These are phyloP conservation scores for Morphnarchus princeps DNA, from an alignment of 2,113 vertebrate species.

Conservation along the genomic window DNA sequence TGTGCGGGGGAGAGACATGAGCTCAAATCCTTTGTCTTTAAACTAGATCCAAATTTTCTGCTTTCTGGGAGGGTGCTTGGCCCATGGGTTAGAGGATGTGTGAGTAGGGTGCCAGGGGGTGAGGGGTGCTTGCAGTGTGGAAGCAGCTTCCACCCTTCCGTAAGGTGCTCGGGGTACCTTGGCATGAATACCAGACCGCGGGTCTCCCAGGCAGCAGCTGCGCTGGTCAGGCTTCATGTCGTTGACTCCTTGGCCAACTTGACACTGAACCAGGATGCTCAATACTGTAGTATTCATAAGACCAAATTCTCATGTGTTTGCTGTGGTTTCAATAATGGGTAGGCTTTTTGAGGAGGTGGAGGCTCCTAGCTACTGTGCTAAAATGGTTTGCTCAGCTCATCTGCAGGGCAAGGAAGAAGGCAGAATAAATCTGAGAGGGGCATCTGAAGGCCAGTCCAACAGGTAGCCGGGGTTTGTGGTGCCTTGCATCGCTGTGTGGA, in stretches of 20 bases:
- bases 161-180: background rate
- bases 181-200: background rate
- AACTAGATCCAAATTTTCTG: background rate
- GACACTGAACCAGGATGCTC: background rate
- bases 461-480: background rate
- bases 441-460: background rate
- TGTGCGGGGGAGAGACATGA: rapidly evolving
- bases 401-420: background rate
- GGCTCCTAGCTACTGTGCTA: background rate
- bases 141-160: background rate
- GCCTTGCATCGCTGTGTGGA: background rate
- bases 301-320: background rate
- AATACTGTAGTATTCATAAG: rapidly evolving
- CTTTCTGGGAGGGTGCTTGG: background rate
- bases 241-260: background rate
- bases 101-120: background rate
- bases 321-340: background rate
- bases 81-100: background rate
- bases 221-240: background rate
- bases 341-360: background rate
- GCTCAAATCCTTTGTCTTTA: background rate
- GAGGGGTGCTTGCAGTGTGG: background rate
- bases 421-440: background rate
- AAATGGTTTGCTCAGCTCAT: background rate
- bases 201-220: background rate